Conservation (phyloP, 2,113 vertebrate genomes). For the Mormoops blainvillei region DNA sequence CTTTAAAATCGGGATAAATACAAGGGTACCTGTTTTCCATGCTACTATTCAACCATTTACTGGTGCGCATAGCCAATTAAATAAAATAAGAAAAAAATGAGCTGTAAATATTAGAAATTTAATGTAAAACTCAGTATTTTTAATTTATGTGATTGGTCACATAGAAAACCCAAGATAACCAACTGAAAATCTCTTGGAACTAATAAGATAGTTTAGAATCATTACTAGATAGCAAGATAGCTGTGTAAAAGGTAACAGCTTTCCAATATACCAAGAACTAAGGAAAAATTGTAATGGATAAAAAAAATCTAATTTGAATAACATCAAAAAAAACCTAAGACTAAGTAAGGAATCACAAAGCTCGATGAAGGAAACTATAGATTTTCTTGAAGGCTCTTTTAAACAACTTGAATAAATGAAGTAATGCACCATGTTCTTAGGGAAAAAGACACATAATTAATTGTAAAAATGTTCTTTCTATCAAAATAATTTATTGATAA, state of each 20-base stretch:
- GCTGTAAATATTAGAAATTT: neutral
- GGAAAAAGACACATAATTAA: neutral
- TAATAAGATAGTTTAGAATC: neutral
- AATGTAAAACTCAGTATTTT: neutral
- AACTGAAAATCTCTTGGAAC: neutral
- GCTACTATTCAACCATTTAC: neutral
- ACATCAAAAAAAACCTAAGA: too few species aligned
- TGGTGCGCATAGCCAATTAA: neutral
- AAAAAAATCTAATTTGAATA: neutral
- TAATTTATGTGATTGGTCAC: neutral
- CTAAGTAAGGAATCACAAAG: neutral
- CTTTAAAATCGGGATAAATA: too few species aligned
- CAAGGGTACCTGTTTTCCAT: neutral
- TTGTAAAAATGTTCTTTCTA: neutral
- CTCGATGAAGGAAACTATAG: neutral
- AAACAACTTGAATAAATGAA: neutral
- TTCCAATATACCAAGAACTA: neutral
- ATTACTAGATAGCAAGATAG: neutral
- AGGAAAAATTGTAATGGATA: neutral
- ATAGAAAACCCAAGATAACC: neutral
- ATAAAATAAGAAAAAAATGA: neutral
- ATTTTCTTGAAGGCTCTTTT: too few species aligned
- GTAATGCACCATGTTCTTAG: neutral
- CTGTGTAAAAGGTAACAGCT: neutral
- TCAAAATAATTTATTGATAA: neutral